Evolutionary conservation across 2,797 vertebrate species (phyloP), one percentile per base, ranked within the genome.

Genomic region (Enteromius unitaeniatus): DNA sequence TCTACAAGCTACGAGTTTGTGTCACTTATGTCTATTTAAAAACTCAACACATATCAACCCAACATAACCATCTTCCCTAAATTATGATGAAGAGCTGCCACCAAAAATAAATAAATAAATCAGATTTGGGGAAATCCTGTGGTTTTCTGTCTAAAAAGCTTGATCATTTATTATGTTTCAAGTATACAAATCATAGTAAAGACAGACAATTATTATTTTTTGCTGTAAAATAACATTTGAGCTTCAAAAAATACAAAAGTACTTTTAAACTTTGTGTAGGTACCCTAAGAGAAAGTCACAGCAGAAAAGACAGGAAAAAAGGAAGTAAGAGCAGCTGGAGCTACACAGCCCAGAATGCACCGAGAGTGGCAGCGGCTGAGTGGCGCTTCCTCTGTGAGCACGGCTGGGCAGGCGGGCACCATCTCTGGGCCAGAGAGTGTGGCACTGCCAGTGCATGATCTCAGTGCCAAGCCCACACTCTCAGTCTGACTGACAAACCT

Each of bases 351-450:
- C 74, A 82, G 80, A 78, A 84, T 37, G 78, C 86, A 85, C n/a
- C 2, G 62, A 76, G 34, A 76, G 34, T 34, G 55, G 79, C 65
- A 77, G 73, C 62, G 88, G 92, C 88, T 87, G 76, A 78, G 81
- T 82, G 76, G 76, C 58, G 60, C 89, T 88, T 89, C 90, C 89
- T 89, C 89, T 91, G 88, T 90, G 92, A 91, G 91, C 92, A 93
- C 89, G 92, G 92, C 91, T 87, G 84, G 89, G 90, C 88, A 90
- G 90, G 83, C 90, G 92, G 93, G 92, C 92, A 88, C 87, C 81
- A 82, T 88, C 88, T 92, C 89, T 90, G 81, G 90, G 90, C 85
- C 91, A 82, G 53, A 84, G 60, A 69, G 68, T 78, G 26, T 64
- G 84, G 87, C 85, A 76, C 86, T 90, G 91, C 91, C 87, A 90